These are phyloP conservation scores for Saccostrea cuccullata DNA, from an alignment of 1,140 invertebrate species.

Conservation along the genomic window DNA sequence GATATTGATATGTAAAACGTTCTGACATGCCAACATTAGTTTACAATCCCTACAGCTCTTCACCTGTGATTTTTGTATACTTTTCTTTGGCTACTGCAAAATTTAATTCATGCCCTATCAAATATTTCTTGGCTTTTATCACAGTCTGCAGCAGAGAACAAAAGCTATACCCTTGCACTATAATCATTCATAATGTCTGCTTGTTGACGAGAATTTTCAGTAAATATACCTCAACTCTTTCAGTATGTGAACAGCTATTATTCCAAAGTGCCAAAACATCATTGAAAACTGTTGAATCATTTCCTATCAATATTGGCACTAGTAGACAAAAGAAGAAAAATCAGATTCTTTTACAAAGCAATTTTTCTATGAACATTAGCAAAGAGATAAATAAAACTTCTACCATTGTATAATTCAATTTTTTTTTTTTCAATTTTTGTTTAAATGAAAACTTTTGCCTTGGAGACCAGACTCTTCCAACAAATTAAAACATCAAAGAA, in stretches of 20 bases:
- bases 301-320: conserved; percentile 35
- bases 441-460: conserved; percentile 22
- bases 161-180: conserved; percentile 15
- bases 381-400: conserved; percentile 6
- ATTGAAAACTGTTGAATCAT: conserved; percentile 24
- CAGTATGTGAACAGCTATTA: conserved; percentile 19
- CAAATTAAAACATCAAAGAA: conserved; percentile 29
- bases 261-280: conserved; percentile 33
- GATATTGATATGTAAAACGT: conserved; percentile 36
- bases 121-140: conserved; percentile 38
- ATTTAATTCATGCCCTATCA: conserved; percentile 31
- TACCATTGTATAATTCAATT: neutral
- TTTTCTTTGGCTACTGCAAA: conserved; percentile 27
- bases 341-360: neutral
- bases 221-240: conserved; percentile 38
- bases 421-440: conserved; percentile 20
- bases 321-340: conserved; percentile 8
- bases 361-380: neutral
- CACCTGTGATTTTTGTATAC: conserved; percentile 23
- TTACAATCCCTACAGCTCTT: conserved; percentile 27
- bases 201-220: conserved; percentile 35
- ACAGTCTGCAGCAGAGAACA: neutral
- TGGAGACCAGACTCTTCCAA: conserved; percentile 26
- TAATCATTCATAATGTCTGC: conserved; percentile 29
- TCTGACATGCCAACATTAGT: conserved; percentile 30